Conservation (phyloP, 2,888 invertebrate genomes). For the Oscheius onirici region DNA sequence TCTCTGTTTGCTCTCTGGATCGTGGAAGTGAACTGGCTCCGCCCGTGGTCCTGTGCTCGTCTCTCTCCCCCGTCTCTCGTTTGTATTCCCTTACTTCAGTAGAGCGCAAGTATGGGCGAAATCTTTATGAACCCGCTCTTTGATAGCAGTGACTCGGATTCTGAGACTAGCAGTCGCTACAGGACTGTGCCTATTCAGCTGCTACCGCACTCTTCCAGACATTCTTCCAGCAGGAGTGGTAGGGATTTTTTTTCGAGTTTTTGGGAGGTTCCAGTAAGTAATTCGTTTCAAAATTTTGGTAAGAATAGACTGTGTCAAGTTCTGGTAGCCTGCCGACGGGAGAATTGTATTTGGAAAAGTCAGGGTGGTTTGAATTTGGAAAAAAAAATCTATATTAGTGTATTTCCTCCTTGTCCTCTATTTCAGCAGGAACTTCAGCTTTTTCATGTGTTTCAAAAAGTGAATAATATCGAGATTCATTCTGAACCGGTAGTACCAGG, state of each 20-base stretch:
- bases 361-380: too few relatives aligned
- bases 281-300: too few relatives aligned
- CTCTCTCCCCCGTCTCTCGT: not conserved
- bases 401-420: too few relatives aligned
- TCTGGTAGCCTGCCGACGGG: too few relatives aligned
- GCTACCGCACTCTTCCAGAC: slow-evolving; percentile 37
- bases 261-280: too few relatives aligned
- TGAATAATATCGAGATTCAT: too few relatives aligned
- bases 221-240: slow-evolving; percentile 39
- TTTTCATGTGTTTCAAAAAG: too few relatives aligned
- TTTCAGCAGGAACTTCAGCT: too few relatives aligned
- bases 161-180: slow-evolving; percentile 47
- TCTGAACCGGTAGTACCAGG: too few relatives aligned
- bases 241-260: not conserved
- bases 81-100: not conserved
- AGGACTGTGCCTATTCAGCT: slow-evolving; percentile 37
- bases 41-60: slow-evolving; percentile 6
- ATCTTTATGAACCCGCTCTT: slow-evolving; percentile 54
- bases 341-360: too few relatives aligned
- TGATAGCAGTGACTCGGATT: slow-evolving; percentile 49
- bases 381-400: too few relatives aligned
- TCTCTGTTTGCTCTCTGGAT: slow-evolving; percentile 12
- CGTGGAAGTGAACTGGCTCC: slow-evolving; percentile 28
- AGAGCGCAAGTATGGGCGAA: slow-evolving; percentile 41
- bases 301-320: too few relatives aligned